phyloP scores from a whole-genome alignment of 92 coral and sea anemone genomes.

The Scolanthus callimorphus region DNA sequence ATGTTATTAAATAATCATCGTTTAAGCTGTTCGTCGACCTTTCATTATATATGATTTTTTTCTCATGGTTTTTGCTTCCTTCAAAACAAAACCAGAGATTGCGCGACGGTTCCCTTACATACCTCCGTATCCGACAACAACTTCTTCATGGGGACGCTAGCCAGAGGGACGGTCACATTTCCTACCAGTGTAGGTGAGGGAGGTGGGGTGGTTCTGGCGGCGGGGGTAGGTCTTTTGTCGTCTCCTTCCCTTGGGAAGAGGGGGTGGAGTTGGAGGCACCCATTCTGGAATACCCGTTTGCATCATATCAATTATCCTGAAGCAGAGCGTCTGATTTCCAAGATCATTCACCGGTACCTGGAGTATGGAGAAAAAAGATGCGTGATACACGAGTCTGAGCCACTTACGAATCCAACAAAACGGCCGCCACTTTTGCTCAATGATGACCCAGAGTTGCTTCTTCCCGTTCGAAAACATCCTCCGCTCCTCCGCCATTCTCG shows the following conservation, averaged over 20 bases:
- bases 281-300: slow-evolving; percentile 63
- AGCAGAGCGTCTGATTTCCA: slow-evolving; percentile 83
- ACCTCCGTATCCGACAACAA: slow-evolving; percentile 83
- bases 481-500: too few species aligned
- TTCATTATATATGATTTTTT: too few species aligned
- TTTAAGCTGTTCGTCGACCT: too few species aligned
- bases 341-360: slow-evolving; percentile 90
- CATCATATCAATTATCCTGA: slow-evolving; percentile 88
- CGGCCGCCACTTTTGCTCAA: too few species aligned
- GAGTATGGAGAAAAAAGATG: too few species aligned
- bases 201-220: slow-evolving; percentile 50
- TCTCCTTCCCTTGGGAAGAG: slow-evolving; percentile 23
- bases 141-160: slow-evolving; percentile 87
- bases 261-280: slow-evolving; percentile 50
- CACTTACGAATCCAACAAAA: too few species aligned
- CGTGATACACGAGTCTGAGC: too few species aligned
- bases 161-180: slow-evolving; percentile 78
- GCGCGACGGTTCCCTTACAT: not conserved
- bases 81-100: too few species aligned
- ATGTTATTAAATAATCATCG: too few species aligned
- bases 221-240: slow-evolving; percentile 45
- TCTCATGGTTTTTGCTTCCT: too few species aligned
- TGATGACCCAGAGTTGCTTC: too few species aligned
- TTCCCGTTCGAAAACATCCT: too few species aligned
- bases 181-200: slow-evolving; percentile 73